phyloP scores from a whole-genome alignment of 2,888 invertebrate species.

The Hylaea fasciaria region DNA sequence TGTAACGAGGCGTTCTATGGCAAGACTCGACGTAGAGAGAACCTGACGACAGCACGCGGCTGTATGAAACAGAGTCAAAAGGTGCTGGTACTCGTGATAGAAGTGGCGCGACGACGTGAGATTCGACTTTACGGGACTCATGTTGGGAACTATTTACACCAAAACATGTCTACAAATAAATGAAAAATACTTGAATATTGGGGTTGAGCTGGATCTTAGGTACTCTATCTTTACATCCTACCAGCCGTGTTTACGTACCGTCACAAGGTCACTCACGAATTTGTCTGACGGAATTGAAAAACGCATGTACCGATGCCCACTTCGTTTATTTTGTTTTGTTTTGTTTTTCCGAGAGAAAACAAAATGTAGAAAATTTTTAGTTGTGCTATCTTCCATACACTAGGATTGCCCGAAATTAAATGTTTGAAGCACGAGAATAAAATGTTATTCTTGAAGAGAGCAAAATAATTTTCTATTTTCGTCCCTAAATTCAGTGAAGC shows the following conservation, averaged over 20 bases:
- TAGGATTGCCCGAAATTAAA: neutral
- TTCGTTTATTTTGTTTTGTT: slow-evolving; percentile 33
- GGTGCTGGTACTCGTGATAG: too few species aligned
- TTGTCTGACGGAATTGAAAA: slow-evolving; percentile 69
- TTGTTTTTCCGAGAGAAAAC: slow-evolving; percentile 15
- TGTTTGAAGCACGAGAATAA: neutral
- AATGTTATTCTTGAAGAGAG: neutral
- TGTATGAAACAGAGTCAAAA: too few species aligned
- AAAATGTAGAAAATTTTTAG: slow-evolving; percentile 16
- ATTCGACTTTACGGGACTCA: too few species aligned
- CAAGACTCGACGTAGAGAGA: too few species aligned
- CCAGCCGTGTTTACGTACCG: slow-evolving; percentile 25
- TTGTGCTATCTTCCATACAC: slow-evolving; percentile 5
- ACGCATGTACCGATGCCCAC: slow-evolving; percentile 55
- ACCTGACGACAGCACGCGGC: too few species aligned
- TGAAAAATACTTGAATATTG: neutral
- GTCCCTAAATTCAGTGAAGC: too few species aligned
- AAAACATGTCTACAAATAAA: neutral
- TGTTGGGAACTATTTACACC: too few species aligned
- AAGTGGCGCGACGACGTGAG: too few species aligned
- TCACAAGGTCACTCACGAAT: slow-evolving; percentile 68
- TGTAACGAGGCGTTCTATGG: too few species aligned
- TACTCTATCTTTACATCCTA: slow-evolving; percentile 11
- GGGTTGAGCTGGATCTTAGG: neutral
- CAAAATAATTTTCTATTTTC: too few species aligned